Percentiles rank a stretch among this genome's conserved stretches.
phyloP scores from a whole-genome alignment of 2,797 vertebrate species.

The Microctenopoma lineatum region DNA sequence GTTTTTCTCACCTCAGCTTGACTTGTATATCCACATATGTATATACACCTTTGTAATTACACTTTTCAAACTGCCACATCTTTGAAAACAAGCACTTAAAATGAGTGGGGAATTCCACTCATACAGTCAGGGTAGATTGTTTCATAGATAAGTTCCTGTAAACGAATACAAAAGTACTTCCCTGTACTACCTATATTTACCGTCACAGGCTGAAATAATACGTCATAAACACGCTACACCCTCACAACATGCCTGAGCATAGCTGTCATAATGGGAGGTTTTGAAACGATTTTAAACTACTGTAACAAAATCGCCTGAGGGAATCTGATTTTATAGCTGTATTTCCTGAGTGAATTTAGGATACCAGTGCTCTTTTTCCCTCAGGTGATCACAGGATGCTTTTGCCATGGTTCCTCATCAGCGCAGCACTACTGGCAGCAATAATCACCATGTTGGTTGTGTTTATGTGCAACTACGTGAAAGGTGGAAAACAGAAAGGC shows the following conservation, averaged over 20 bases:
- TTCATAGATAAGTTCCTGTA: constrained; percentile 2
- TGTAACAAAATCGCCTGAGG: not conserved
- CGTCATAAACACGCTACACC: not conserved
- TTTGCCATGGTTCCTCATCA: constrained; percentile 42
- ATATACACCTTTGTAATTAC: no score
- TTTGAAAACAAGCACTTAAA: no score
- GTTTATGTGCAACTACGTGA: constrained; percentile 50
- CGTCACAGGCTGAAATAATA: not conserved
- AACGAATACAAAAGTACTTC: not conserved
- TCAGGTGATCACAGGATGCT: constrained; percentile 40
- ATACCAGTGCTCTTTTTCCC: constrained; percentile 11
- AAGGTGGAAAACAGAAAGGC: constrained; percentile 31
- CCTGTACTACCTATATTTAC: not conserved
- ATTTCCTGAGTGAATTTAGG: not conserved
- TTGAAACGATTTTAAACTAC: not conserved
- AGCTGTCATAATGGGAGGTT: constrained; percentile 11
- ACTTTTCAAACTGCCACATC: no score
- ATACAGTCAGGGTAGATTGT: constrained; percentile 1
- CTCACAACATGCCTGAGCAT: constrained; percentile 20
- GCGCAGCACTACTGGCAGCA: constrained; percentile 29
- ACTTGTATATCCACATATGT: no score
- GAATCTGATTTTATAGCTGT: constrained; percentile 1
- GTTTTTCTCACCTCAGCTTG: not conserved
- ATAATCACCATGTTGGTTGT: not conserved
- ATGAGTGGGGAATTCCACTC: not conserved